Base-by-base conservation (phyloP, 2,113 vertebrate genomes). In the Eudyptes chrysolophus region DNA sequence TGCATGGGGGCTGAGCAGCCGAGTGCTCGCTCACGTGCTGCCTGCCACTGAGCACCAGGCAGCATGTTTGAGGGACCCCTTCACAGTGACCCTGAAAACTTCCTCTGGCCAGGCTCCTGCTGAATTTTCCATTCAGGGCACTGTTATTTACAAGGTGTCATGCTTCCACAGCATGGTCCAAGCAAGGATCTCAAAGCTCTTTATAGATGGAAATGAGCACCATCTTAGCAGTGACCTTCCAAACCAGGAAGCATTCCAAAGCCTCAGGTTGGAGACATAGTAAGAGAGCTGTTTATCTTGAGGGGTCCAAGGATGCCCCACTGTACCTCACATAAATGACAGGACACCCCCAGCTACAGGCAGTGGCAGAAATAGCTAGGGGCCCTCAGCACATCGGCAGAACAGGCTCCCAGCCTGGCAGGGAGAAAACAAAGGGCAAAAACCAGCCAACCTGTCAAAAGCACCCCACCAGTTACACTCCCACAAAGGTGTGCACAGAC, bases 1-100 rank as follows among this genome's bases (percentile, higher is more conserved):
- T 4, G 10, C 30, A 52, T 2, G 3, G 66, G 27, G 22, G 32
- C 36, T 55, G 68, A 80, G 80, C 42, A 52, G 19, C 20, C 1
- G 0, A n/a, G 38, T 29, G 25, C 52, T 62, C 7, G 1, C 10
- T 60, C 57, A 25, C 8, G 7, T 3, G 4, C 26, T 76, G 24
- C 48, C 42, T 80, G 71, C 38, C 4, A 9, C 62, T 71, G 46
- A n/a, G 58, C 58, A 57, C 68, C 1, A 2, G 68, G 49, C 84
- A 74, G 40, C 18, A 5, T 6, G 27, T 49, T 32, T 70, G 74
- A 60, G 61, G 61, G 29, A 64, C 19, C 38, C 51, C 55, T 66
- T 60, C 68, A 57, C n/a, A 18, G 21, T 10, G 24, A 42, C 51
- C 34, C 81, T 46, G 19, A 66, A 71, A 40, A 38, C 46, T 87